Conservation (phyloP, 2,113 vertebrate genomes). For the Balaenoptera acutorostrata region DNA sequence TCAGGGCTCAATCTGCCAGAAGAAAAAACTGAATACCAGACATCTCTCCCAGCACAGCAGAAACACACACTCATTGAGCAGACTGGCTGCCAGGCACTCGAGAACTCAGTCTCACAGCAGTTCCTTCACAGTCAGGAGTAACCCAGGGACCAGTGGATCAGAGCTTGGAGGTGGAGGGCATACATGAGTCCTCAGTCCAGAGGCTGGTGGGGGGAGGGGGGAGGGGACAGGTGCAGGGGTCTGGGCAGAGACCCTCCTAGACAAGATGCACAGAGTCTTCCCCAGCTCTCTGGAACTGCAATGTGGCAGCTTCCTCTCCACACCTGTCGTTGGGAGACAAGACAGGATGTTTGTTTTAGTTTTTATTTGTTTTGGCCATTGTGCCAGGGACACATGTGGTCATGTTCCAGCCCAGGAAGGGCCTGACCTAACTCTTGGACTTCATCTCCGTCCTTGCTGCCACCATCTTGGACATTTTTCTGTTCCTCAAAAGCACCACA, state of each 20-base stretch:
- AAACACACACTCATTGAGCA: accelerated
- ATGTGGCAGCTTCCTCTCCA: background rate
- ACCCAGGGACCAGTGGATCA: accelerated
- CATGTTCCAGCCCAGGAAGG: background rate
- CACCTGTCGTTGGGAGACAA: background rate
- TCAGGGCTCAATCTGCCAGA: background rate
- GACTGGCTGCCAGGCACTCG: background rate
- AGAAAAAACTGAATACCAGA: background rate
- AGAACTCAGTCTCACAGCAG: background rate
- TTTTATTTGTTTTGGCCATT: background rate
- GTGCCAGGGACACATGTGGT: no score
- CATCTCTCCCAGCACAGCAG: background rate
- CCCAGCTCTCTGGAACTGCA: background rate
- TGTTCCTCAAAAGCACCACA: background rate
- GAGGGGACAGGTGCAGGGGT: background rate
- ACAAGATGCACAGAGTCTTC: background rate
- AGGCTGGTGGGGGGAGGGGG: background rate
- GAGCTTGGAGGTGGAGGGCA: background rate
- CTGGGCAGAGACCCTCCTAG: no score
- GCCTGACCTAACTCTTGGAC: background rate
- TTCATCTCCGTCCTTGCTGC: background rate
- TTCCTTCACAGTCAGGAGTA: background rate
- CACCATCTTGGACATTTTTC: background rate
- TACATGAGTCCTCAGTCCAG: background rate
- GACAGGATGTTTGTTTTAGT: background rate